Base-by-base conservation (phyloP, 1,140 invertebrate species). In the Drosophila melanica region DNA sequence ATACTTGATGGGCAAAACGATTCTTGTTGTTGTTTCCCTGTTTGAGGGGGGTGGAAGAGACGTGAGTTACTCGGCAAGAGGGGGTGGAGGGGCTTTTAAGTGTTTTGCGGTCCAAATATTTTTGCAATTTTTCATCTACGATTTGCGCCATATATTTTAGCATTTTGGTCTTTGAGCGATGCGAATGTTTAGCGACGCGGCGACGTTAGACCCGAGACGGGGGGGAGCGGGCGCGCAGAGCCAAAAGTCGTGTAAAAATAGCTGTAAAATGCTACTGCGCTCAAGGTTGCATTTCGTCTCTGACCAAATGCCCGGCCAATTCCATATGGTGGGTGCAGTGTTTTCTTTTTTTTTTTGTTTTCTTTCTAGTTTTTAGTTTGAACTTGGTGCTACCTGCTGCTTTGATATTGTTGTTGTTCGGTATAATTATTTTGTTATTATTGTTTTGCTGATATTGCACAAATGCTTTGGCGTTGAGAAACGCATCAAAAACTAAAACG, bases 211-310 rank as follows among this genome's bases (percentile, higher is more conserved):
- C 10, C 8, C 9, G 14, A 16, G 30, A 47, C 23, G 20, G 39
- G 39, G 39, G 45, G n/a, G 23, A 37, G 27, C 30, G 37, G 27
- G 1, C 8, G 12, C 30, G n/a, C 18, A 33, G 62, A 35, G 62
- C 53, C 42, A 71, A 50, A 42, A 58, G 42, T 55, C 65, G 53
- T 79, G 79, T 82, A 75, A 81, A 81, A 81, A 81, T 80, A 81
- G 75, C 79, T 82, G 75, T 75, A 76, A 85, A 84, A 85, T 87
- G 48, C 50, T 48, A 42, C 16, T 62, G 16, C 51, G 14, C 69
- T 55, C 69, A 72, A 72, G 69, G 69, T 67, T 72, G 70, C 64
- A 60, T n/a, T 73, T 42, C 18, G 54, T 54, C 51, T n/a, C 42
- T 58, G 53, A 37, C 45, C 69, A 58, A 23, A 65, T 44, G 54